phyloP scores from a whole-genome alignment of 2,113 vertebrate species.

The Tor tambroides region DNA sequence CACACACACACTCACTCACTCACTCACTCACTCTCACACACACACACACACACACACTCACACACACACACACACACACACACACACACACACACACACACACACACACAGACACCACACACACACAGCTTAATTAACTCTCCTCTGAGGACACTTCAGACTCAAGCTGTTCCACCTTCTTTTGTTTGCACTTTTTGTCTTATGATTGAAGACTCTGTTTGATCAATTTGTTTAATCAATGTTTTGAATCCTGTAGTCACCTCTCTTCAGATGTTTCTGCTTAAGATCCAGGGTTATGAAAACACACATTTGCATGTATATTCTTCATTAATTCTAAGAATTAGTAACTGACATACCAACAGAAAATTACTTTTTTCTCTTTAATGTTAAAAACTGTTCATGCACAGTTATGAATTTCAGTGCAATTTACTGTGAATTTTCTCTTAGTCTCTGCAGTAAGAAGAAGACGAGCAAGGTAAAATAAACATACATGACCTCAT shows the following conservation, averaged over 20 bases:
- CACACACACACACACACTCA: not conserved
- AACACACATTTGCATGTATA: not conserved
- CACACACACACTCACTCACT: too few relatives aligned
- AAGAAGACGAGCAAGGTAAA: slow-evolving; percentile 41
- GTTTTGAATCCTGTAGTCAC: not conserved
- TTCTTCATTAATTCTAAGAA: not conserved
- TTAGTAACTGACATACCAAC: too few relatives aligned
- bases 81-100: too few relatives aligned
- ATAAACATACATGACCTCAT: not conserved
- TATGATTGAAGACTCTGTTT: not conserved
- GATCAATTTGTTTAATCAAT: too few relatives aligned
- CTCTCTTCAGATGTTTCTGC: not conserved
- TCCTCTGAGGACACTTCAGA: not conserved
- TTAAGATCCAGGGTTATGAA: not conserved
- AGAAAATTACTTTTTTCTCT: not conserved
- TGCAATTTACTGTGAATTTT: not conserved
- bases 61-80: slow-evolving; percentile 26
- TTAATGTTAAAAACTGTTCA: not conserved
- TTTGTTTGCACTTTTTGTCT: not conserved
- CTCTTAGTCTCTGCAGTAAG: slow-evolving; percentile 26
- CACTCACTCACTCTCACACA: not conserved
- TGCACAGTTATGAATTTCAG: not conserved
- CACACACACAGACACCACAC: too few relatives aligned
- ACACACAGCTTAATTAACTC: not conserved
- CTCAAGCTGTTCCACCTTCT: not conserved